Conservation (phyloP, 2,797 vertebrate genomes). For the Acipenser ruthenus region DNA sequence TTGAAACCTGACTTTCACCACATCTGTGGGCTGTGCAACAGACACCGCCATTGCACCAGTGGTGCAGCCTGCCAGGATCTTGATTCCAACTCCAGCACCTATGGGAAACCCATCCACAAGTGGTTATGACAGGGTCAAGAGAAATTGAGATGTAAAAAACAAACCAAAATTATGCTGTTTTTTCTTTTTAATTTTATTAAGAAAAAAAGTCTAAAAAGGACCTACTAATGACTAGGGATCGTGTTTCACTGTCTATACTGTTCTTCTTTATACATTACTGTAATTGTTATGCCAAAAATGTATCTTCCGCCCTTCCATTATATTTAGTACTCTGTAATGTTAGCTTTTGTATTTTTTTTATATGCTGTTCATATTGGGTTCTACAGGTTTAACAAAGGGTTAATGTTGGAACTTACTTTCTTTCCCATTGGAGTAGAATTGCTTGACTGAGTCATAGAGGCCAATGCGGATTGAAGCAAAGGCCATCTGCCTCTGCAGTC, state of each 20-base stretch:
- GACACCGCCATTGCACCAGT: conserved; percentile 76
- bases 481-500: conserved; percentile 75
- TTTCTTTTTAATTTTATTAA: too few relatives aligned
- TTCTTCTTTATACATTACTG: too few relatives aligned
- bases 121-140: too few relatives aligned
- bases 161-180: too few relatives aligned
- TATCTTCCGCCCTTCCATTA: not conserved
- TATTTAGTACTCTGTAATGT: not conserved
- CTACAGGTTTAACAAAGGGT: not conserved
- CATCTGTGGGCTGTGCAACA: conserved; percentile 78
- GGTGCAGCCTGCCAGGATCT: conserved; percentile 72
- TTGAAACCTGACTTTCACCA: conserved; percentile 79
- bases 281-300: too few relatives aligned
- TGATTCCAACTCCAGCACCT: conserved; percentile 57
- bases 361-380: too few relatives aligned
- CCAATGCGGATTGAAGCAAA: conserved; percentile 77
- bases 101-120: too few relatives aligned
- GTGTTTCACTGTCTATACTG: too few relatives aligned
- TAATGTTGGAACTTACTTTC: conserved; percentile 55
- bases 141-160: too few relatives aligned
- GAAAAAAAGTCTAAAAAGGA: too few relatives aligned
- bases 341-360: too few relatives aligned
- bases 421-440: conserved; percentile 65
- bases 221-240: too few relatives aligned
- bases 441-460: conserved; percentile 72